These are phyloP conservation scores for Smutsia gigantea DNA, from an alignment of 2,797 vertebrate genomes.

Conservation along the genomic window DNA sequence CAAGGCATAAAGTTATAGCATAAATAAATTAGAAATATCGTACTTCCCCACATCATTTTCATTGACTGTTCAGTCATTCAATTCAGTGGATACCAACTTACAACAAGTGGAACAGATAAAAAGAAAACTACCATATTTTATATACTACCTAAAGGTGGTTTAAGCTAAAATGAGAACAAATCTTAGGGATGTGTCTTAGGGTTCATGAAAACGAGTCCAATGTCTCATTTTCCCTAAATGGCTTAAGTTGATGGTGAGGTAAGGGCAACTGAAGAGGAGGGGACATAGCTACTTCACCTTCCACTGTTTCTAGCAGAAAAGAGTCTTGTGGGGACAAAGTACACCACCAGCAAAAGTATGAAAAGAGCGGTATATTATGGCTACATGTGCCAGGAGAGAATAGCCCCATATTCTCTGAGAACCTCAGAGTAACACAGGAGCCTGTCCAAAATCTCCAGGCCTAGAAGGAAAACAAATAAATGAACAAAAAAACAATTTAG, in stretches of 20 bases:
- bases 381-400: not conserved
- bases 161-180: not conserved
- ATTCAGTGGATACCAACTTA: not conserved
- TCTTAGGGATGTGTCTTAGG: not conserved
- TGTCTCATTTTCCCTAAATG: not conserved
- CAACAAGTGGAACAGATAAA: not conserved
- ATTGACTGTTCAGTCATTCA: too few species aligned
- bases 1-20: not conserved
- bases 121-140: not conserved
- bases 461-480: not conserved
- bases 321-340: too few species aligned
- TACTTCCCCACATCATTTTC: not conserved
- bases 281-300: not conserved
- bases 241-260: not conserved
- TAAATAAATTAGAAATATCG: not conserved
- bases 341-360: not conserved
- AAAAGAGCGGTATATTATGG: not conserved
- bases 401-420: not conserved
- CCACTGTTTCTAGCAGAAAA: not conserved
- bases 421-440: not conserved
- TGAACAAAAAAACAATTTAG: not conserved
- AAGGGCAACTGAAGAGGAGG: not conserved
- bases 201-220: not conserved
- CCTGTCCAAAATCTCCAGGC: not conserved
- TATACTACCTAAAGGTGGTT: not conserved